A percentile compares a stretch with the other conserved stretches of the same genome.
phyloP scores from a whole-genome alignment of 2,113 vertebrate genomes.

The Dolichotis patagonum region DNA sequence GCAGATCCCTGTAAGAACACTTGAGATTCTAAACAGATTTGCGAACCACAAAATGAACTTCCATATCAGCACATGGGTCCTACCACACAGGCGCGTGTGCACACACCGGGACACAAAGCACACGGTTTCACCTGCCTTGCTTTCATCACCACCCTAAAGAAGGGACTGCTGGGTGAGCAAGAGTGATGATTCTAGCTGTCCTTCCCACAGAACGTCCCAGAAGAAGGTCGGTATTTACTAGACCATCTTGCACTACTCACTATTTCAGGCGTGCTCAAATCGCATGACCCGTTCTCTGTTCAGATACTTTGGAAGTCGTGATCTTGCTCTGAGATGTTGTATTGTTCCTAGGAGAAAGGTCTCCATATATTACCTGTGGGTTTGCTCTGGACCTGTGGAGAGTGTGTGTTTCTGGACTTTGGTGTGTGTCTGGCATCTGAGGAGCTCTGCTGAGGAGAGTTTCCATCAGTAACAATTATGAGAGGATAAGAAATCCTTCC shows the following conservation, averaged over 20 bases:
- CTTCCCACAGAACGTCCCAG: neutral
- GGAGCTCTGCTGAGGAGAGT: neutral
- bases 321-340: neutral
- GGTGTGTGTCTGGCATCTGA: neutral
- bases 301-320: neutral
- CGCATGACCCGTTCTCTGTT: neutral
- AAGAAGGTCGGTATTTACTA: neutral
- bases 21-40: neutral
- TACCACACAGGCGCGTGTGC: too few species aligned
- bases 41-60: neutral
- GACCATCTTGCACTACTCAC: neutral
- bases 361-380: neutral
- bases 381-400: neutral
- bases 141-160: neutral
- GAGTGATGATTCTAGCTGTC: neutral
- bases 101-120: neutral
- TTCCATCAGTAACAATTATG: neutral
- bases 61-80: too few species aligned
- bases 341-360: fast-evolving
- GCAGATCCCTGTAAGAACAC: neutral
- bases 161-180: neutral
- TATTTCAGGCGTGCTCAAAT: neutral
- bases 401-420: neutral
- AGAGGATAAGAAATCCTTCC: constrained; percentile 2
- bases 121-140: neutral